Evolutionary conservation across 2,797 vertebrate genomes (phyloP), one percentile per base, ranked within the genome.

Genomic region (Siniperca obscura): DNA sequence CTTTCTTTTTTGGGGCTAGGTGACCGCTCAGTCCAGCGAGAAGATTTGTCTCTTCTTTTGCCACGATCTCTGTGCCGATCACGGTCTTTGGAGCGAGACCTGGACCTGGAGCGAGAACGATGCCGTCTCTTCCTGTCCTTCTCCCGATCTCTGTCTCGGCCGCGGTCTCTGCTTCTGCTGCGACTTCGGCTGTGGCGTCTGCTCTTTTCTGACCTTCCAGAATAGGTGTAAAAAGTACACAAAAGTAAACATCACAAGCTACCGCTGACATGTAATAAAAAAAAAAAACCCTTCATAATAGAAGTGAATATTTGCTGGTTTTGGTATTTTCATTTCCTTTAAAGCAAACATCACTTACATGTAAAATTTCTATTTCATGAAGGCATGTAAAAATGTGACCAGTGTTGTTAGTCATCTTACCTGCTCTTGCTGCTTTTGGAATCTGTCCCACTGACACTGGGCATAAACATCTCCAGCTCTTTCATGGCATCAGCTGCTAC

Each of bases 381-480:
- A 5, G 7, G 1, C 19, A 57, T 42, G 53, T 38, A 4, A 44
- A 68, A 34, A 50, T 3, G 10, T 44, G 14, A 62, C 36, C 9
- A 3, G 4, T 5, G 22, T 76, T n/a, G 30, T 60, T 21, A 36
- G 36, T 42, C 1, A 56, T 89, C 93, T 56, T 56, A 98, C 98
- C 94, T 95, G 89, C 95, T 96, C 75, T 97, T 97, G 76, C 80
- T 92, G 78, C 90, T 94, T 30, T 96, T 97, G 11, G 94, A 86
- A 40, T 95, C 92, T 0, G 93, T 83, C 19, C 85, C 92, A 36
- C 96, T 96, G 6, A 94, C 95, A 6, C 95, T 97, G 5, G 98
- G 98, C 97, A 98, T 97, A 46, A 99, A 96, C 91, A 98, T 98
- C 92, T 99, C 98, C 2, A 99, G 94, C 62, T 98, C 98, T 60